These are phyloP conservation scores for Paralichthys olivaceus DNA, from an alignment of 2,113 vertebrate genomes.

Conservation along the genomic window DNA sequence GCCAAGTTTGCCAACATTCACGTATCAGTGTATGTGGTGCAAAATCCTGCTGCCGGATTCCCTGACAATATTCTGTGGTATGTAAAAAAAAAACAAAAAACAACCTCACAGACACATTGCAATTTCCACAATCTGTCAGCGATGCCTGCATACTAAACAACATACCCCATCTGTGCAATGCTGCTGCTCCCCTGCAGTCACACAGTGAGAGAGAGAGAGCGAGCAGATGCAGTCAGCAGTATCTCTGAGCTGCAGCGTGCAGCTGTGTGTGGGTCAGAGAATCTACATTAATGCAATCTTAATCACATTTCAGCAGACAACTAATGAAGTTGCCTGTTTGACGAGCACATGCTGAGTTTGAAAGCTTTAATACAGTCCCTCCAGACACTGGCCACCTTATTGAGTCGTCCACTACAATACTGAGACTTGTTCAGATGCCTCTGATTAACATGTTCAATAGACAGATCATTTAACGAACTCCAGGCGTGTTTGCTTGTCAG, in stretches of 20 bases:
- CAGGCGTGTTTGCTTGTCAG: slow-evolving; percentile 46
- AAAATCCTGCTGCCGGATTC: slow-evolving; percentile 41
- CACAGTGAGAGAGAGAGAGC: slow-evolving; percentile 33
- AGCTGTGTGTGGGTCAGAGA: slow-evolving; percentile 44
- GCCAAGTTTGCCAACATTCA: slow-evolving; percentile 31
- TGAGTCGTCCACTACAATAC: slow-evolving; percentile 42
- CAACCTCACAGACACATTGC: slow-evolving; percentile 32
- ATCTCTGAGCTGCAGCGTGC: slow-evolving; percentile 43
- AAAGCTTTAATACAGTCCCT: slow-evolving; percentile 40
- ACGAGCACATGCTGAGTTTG: slow-evolving; percentile 35
- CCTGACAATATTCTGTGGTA: slow-evolving; percentile 46
- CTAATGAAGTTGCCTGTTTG: slow-evolving; percentile 55
- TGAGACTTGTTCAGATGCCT: slow-evolving; percentile 53
- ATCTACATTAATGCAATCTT: slow-evolving; percentile 57
- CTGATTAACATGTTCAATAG: slow-evolving; percentile 71
- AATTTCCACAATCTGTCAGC: slow-evolving; percentile 59
- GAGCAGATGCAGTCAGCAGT: slow-evolving; percentile 69
- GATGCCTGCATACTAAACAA: slow-evolving; percentile 62
- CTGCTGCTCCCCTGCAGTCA: slow-evolving; percentile 60
- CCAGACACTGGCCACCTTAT: slow-evolving; percentile 42
- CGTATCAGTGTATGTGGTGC: slow-evolving; percentile 1
- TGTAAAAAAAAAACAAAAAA: slow-evolving; percentile 3
- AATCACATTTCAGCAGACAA: slow-evolving; percentile 57
- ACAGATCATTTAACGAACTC: slow-evolving; percentile 73
- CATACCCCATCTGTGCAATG: slow-evolving; percentile 68